phyloP scores from a whole-genome alignment of 2,888 invertebrate species.

The Epinotia demarniana region DNA sequence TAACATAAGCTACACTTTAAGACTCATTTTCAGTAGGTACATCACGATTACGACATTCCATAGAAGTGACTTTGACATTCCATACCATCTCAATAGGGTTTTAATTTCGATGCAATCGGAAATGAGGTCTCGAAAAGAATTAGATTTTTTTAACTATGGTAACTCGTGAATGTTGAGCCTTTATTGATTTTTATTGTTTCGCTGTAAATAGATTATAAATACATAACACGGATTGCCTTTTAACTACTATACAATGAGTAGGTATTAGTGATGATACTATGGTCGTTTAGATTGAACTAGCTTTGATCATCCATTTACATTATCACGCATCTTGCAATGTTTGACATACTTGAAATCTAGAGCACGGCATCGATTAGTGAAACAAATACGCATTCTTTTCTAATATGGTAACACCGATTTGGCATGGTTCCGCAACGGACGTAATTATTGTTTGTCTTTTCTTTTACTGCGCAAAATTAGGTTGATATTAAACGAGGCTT shows the following conservation, averaged over 20 bases:
- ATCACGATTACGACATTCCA: background rate
- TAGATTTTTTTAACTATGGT: background rate
- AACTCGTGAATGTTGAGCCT: background rate
- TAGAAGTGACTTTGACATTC: background rate
- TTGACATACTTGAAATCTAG: constrained; percentile 40
- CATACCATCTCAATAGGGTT: background rate
- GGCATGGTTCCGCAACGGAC: constrained; percentile 32
- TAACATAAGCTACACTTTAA: too few species aligned
- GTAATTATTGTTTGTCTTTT: constrained; percentile 28
- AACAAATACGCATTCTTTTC: constrained; percentile 44
- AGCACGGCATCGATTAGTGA: constrained; percentile 44
- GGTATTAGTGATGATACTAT: background rate
- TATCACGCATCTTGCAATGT: constrained; percentile 41
- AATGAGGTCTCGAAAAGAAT: background rate
- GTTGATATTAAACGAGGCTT: constrained; percentile 1
- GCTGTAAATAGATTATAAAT: background rate
- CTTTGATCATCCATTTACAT: constrained; percentile 2
- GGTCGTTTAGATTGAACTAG: background rate
- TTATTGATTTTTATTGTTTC: background rate
- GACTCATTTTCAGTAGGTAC: background rate
- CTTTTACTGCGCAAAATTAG: constrained; percentile 11
- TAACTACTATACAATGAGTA: too few species aligned
- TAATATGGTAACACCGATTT: constrained; percentile 41
- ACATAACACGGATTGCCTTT: background rate
- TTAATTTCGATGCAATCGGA: background rate